phyloP scores from a whole-genome alignment of 2,888 invertebrate genomes.

The Acanthosepion esculentum region DNA sequence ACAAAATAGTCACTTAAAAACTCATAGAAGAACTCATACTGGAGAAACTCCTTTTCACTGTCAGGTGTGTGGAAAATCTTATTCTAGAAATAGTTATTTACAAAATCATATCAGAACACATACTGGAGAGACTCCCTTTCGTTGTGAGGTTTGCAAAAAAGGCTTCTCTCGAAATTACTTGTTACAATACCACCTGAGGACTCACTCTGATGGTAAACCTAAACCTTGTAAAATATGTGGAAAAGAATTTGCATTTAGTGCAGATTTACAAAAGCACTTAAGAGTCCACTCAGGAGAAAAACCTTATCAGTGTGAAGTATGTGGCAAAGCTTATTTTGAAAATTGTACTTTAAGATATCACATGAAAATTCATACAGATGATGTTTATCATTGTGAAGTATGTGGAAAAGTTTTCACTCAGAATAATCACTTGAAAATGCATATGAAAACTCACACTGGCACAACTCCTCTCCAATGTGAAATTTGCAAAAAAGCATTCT shows the following conservation, averaged over 20 bases:
- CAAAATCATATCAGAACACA: background rate
- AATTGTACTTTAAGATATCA: constrained; percentile 43
- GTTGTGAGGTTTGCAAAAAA: constrained; percentile 69
- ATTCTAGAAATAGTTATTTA: constrained; percentile 63
- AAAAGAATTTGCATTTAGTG: constrained; percentile 43
- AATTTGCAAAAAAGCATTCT: constrained; percentile 47
- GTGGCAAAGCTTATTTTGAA: constrained; percentile 49
- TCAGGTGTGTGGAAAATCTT: constrained; percentile 71
- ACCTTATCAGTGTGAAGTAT: constrained; percentile 49
- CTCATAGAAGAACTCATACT: constrained; percentile 74
- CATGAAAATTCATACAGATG: constrained; percentile 42
- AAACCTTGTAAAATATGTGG: constrained; percentile 48
- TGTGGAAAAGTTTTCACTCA: constrained; percentile 48
- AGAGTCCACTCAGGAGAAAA: constrained; percentile 47
- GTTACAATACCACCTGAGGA: constrained; percentile 49
- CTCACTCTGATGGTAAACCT: constrained; percentile 50
- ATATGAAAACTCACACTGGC: constrained; percentile 45
- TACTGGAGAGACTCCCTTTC: constrained; percentile 73
- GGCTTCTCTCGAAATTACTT: constrained; percentile 47
- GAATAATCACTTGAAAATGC: constrained; percentile 35
- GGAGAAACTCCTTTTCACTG: constrained; percentile 74
- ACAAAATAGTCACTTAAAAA: constrained; percentile 49
- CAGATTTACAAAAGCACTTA: constrained; percentile 5
- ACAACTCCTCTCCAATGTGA: constrained; percentile 39
- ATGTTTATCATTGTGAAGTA: constrained; percentile 40